Evolutionary conservation across 1,140 invertebrate genomes (phyloP).

Genomic region (Idris sp.): DNA sequence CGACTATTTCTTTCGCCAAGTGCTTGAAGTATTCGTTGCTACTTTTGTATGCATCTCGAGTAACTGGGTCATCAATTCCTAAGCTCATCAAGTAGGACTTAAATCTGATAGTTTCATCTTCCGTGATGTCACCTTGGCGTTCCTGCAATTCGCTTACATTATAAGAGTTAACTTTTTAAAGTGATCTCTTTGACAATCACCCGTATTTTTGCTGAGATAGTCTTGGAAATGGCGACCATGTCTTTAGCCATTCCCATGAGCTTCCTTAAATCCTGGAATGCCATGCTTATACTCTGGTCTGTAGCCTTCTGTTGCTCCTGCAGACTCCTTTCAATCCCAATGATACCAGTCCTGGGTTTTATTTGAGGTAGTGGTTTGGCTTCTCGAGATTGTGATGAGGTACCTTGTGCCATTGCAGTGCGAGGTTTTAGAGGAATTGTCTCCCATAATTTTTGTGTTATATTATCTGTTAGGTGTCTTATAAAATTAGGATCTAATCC

Average conservation of each 20-base stretch:
- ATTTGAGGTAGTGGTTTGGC: conserved; percentile 75
- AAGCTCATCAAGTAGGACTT: conserved; percentile 97
- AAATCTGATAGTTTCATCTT: conserved; percentile 97
- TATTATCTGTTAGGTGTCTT: conserved; percentile 80
- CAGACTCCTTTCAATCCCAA: conserved; percentile 95
- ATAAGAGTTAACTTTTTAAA: conserved; percentile 65
- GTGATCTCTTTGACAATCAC: conserved; percentile 77
- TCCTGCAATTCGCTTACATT: conserved; percentile 82
- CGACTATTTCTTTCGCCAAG: conserved; percentile 91
- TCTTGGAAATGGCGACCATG: conserved; percentile 95
- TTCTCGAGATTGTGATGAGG: background rate
- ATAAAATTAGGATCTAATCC: conserved; percentile 87
- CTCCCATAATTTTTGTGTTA: conserved; percentile 83
- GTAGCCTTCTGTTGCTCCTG: conserved; percentile 93
- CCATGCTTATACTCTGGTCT: conserved; percentile 92
- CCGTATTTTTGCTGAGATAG: conserved; percentile 95
- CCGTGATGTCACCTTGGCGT: conserved; percentile 96
- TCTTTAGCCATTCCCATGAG: conserved; percentile 98
- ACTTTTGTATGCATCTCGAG: conserved; percentile 91
- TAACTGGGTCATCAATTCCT: conserved; percentile 98
- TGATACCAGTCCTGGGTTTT: conserved; percentile 91
- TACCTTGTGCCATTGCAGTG: conserved; percentile 11
- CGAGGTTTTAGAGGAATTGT: conserved; percentile 64
- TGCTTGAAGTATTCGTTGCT: conserved; percentile 92
- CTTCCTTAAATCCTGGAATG: conserved; percentile 96